Evolutionary conservation across 2,113 vertebrate genomes (phyloP).

Genomic region (Pavo muticus): DNA sequence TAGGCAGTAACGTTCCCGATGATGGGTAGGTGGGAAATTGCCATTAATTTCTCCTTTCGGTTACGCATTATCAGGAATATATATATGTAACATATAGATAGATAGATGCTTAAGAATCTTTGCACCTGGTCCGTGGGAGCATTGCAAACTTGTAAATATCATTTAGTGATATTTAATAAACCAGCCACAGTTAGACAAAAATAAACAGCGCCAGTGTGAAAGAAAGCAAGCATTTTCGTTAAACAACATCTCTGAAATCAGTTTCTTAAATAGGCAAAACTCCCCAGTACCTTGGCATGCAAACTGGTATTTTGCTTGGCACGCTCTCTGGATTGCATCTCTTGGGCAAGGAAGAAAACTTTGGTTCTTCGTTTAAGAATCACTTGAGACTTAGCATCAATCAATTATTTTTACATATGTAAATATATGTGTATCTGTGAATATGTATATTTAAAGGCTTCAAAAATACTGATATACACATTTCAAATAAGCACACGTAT

Average conservation of each 20-base stretch:
- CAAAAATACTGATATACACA: background rate
- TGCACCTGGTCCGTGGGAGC: constrained; percentile 60
- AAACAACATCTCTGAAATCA: constrained; percentile 51
- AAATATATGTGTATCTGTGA: background rate
- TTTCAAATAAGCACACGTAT: background rate
- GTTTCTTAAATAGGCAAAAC: background rate
- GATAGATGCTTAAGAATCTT: background rate
- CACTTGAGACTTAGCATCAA: background rate
- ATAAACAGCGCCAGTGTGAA: constrained; percentile 53
- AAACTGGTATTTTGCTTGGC: constrained; percentile 31
- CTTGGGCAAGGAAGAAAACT: background rate
- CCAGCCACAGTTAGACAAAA: constrained; percentile 42
- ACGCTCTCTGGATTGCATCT: background rate
- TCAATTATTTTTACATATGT: background rate
- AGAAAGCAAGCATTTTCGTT: constrained; percentile 55
- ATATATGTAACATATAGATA: background rate
- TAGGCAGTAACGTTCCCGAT: background rate
- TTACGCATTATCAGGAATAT: constrained; percentile 9
- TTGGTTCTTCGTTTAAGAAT: background rate
- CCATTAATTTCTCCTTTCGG: constrained; percentile 45
- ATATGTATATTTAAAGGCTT: background rate
- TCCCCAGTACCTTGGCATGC: constrained; percentile 10
- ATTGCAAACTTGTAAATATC: constrained; percentile 61
- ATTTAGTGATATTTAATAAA: constrained; percentile 72
- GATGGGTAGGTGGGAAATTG: constrained; percentile 37